Base-by-base conservation (phyloP, 2,888 invertebrate species). In the Loripinus fragilis region DNA sequence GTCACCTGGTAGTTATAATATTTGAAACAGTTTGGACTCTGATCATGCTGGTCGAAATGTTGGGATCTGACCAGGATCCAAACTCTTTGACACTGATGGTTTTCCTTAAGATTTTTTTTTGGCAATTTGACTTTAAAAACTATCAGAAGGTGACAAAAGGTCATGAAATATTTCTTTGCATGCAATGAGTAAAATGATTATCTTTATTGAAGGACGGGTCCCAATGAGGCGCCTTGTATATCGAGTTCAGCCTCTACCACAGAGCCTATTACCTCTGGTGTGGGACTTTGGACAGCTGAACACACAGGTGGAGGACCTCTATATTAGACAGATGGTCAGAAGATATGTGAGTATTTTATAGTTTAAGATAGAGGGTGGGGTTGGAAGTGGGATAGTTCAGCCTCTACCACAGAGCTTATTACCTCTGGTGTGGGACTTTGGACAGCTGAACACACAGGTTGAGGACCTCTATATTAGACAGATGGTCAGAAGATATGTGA, bases 401-500 rank as follows among this genome's bases (percentile, higher is more conserved):
- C 88, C 92, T 7, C 81, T 93, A 64, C 92, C 92, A 69, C 90
- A 89, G 77, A 92, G 92, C 78, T 81, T 92, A 80, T 78, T 91
- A 25, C 92, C 92, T 0, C 86, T 92, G 38, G 92, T 92, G 48
- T 92, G 92, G 92, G 92, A 93, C 86, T 93, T 93, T 84, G 92
- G 92, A 35, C 91, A 91, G 71, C 85, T 93, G 20, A 86, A 87
- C 66, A 85, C 83, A 0, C 66, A 83, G 3, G 87, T 89, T 30
- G 92, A 92, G 78, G 85, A 89, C 41, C 80, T 90, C 64, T 92
- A 92, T 87, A 91, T 92, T 42, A 77, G 77, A 23, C 90, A 92
- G 85, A 92, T 92, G 88, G 90, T 92, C 70, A 81, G 80, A 33
- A 76, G 88, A 79, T 89, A 82, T 74, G 38, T 38, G 38, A 38